phyloP scores from a whole-genome alignment of 2,113 vertebrate species.

The Anarhynchus alexandrinus region DNA sequence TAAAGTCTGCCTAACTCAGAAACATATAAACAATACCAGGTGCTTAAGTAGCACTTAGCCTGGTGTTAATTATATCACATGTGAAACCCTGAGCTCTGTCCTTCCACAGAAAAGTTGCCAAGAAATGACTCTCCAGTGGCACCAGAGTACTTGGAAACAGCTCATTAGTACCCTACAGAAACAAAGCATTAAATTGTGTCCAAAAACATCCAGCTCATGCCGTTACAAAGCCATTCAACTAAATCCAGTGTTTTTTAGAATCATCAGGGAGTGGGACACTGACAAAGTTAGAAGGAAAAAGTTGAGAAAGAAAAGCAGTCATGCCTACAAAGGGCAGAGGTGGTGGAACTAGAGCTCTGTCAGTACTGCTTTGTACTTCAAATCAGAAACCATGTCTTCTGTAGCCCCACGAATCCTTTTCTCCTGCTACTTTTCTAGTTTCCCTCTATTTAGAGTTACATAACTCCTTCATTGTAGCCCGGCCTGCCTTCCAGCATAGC shows the following conservation, averaged over 20 bases:
- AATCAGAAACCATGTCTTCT: not conserved
- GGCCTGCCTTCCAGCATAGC: not conserved
- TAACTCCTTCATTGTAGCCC: not conserved
- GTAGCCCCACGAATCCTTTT: not conserved
- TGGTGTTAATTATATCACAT: conserved; percentile 17
- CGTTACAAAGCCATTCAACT: not conserved
- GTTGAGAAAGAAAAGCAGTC: not conserved
- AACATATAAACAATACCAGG: not conserved
- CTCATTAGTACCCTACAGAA: conserved; percentile 18
- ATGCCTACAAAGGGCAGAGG: not conserved
- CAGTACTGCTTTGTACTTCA: not conserved
- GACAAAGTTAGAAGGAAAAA: not conserved
- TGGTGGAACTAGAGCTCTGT: not conserved
- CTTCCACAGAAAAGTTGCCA: not conserved
- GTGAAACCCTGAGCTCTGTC: not conserved
- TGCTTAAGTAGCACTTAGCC: conserved; percentile 21
- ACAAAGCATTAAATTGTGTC: conserved; percentile 17
- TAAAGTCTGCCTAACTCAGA: not conserved
- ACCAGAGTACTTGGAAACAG: conserved; percentile 19
- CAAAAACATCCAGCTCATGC: not conserved
- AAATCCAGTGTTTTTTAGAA: not conserved
- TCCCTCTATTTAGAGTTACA: not conserved
- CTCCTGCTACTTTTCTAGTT: not conserved
- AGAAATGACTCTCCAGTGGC: not conserved
- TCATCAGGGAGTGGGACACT: not conserved